Base-by-base conservation (phyloP, 2,888 invertebrate genomes). In the Amiota mariae region DNA sequence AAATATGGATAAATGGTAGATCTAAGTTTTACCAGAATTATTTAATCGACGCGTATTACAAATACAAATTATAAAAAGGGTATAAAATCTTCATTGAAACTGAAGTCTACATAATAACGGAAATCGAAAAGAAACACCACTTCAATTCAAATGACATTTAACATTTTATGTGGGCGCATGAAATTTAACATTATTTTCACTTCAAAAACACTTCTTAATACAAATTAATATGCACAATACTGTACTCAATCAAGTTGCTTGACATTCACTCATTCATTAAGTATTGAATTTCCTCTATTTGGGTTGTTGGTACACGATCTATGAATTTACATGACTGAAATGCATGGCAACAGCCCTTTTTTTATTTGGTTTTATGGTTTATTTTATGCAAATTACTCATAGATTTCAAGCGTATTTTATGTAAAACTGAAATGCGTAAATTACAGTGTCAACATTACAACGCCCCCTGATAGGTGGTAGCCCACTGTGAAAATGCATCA, bases 371-470 rank as follows among this genome's bases (percentile, higher is more conserved):
- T 36, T 20, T 59, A 59, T 59, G 59, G 59, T 59, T 20, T 59
- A 20, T 59, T 59, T 59, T 59, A 59, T 59, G 59, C 59, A 59
- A 59, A 59, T 59, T 59, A 20, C 10, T 6, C 9, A 1, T 59
- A 12, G 18, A 18, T 11, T 18, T 12, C n/a, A 20, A 15, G 20
- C 20, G 11, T 20, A 11, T 20, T 18, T 11, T 59, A 51, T 20
- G 59, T 59, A 20, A 59, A 59, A 63, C 1, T 76, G 78, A 82
- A 82, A 83, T 81, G 84, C 83, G 83, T 83, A 83, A 83, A 83
- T 83, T 83, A 83, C 84, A 83, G 84, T 83, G 83, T 83, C 83
- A 83, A 83, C 83, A 83, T 84, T 82, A 83, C 84, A 82, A 77
- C 83, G 71, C 71, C 71, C 71, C 61, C 61, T 8, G 84, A 76